A percentile compares a stretch with the other conserved stretches of the same genome.
Conservation (phyloP, 1,140 invertebrate genomes). For the Brachionus plicatilis region DNA sequence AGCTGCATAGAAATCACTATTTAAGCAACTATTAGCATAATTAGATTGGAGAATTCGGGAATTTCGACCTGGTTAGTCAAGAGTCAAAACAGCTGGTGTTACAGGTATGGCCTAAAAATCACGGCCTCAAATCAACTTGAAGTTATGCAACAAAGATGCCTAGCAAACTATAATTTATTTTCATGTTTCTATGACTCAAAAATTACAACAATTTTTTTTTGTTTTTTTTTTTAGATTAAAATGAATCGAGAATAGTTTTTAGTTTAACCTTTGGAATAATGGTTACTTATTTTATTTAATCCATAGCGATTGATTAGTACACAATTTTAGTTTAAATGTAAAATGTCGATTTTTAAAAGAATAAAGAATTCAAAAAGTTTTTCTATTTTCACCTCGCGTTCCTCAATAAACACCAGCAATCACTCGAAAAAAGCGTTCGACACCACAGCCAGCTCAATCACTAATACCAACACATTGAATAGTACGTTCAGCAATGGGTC, state of each 20-base stretch:
- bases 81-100: not conserved
- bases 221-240: not conserved
- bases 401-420: not conserved
- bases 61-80: not conserved
- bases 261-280: not conserved
- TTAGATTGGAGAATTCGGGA: not conserved
- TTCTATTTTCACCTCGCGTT: not conserved
- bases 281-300: not conserved
- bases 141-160: not conserved
- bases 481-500: slow-evolving; percentile 17
- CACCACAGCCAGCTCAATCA: not conserved
- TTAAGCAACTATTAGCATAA: not conserved
- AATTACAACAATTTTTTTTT: not conserved
- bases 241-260: not conserved
- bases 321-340: not conserved
- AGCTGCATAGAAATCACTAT: not conserved
- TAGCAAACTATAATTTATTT: not conserved
- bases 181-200: not conserved
- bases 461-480: not conserved
- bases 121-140: not conserved
- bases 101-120: not conserved
- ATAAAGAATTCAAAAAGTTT: not conserved
- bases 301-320: not conserved
- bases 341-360: slow-evolving; percentile 9
- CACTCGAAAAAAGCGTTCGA: not conserved